Base-by-base conservation (phyloP, 2,797 vertebrate genomes). In the Pogoniulus pusillus region DNA sequence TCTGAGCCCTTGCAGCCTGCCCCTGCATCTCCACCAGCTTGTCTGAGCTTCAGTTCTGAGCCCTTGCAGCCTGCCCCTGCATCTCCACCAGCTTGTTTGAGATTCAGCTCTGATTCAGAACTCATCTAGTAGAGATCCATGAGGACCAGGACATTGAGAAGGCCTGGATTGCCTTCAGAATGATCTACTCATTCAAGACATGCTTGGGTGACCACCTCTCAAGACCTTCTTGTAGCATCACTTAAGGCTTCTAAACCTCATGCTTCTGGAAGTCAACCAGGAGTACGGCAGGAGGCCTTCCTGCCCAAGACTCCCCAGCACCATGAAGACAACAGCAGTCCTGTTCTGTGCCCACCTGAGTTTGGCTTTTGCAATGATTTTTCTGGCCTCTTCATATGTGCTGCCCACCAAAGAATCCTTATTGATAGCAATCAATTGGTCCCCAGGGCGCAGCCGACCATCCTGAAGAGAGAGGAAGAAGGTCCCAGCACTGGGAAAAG, bases 401-500 rank as follows among this genome's bases (percentile, higher is more conserved):
- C 98, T 96, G 30, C 98, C 98, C 91, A 99, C 98, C 90, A 99
- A 91, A 7, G 98, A 98, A 94, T 99, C 98, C 95, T 98, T 98
- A 84, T 98, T 98, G 83, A 99, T 97, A 49, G 98, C 98, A 0
- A 99, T 98, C 34, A 99, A 98, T 83, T 99, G 98, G 95, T 99
- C 98, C 70, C 98, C 98, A 2, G 98, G 98, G 89, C 98, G 97
- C 53, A 99, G 97, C 5, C 98, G 98, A 79, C 98, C 98, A n/a
- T 99, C 98, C 98, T 99, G 94, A 83, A 80, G 32, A 91, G 83
- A 53, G 51, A 60, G 39, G 23, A 53, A 84, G 68, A 85, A 41
- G 41, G 41, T 41, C 39, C 14, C 45, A 47, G 45, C 45, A 12
- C 45, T 23, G 45, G 22, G 20, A 11, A 41, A 41, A 12, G 11